phyloP scores from a whole-genome alignment of 2,888 invertebrate genomes.

The Mongoloraphidia duomilia region DNA sequence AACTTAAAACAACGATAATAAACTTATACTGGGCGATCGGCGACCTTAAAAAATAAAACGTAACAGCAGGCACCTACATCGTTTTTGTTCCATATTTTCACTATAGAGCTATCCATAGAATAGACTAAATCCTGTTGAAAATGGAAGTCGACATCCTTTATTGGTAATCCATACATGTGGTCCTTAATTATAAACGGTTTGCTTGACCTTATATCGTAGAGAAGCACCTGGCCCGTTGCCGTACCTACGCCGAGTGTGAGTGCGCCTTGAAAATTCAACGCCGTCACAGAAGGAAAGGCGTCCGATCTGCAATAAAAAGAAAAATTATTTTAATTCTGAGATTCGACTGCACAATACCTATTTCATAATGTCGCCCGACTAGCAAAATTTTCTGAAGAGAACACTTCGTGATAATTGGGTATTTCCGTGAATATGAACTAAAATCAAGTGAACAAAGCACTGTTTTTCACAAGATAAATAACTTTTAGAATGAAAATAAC shows the following conservation, averaged over 20 bases:
- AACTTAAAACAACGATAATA: too few species aligned
- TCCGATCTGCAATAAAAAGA: slow-evolving; percentile 34
- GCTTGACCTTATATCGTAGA: slow-evolving; percentile 88
- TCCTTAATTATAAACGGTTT: slow-evolving; percentile 85
- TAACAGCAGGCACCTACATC: slow-evolving; percentile 38
- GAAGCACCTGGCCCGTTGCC: slow-evolving; percentile 79
- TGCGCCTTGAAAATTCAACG: slow-evolving; percentile 61
- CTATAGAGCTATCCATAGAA: slow-evolving; percentile 74
- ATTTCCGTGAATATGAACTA: too few species aligned
- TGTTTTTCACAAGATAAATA: slow-evolving; percentile 2
- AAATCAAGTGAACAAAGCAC: not conserved
- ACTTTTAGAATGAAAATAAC: slow-evolving; percentile 16
- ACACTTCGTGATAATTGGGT: too few species aligned
- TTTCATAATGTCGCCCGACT: too few species aligned
- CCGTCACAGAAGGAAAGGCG: slow-evolving; percentile 58
- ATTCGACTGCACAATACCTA: not conserved
- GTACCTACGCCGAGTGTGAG: slow-evolving; percentile 82
- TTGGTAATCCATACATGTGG: slow-evolving; percentile 86
- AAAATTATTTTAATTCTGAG: not conserved
- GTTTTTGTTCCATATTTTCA: slow-evolving; percentile 85
- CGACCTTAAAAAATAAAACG: too few species aligned
- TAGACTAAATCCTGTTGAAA: slow-evolving; percentile 64
- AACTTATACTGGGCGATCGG: too few species aligned
- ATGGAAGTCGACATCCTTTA: slow-evolving; percentile 79
- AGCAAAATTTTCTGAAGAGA: not conserved